These are phyloP conservation scores for Atta colombica DNA, from an alignment of 1,140 invertebrate genomes.

Conservation along the genomic window DNA sequence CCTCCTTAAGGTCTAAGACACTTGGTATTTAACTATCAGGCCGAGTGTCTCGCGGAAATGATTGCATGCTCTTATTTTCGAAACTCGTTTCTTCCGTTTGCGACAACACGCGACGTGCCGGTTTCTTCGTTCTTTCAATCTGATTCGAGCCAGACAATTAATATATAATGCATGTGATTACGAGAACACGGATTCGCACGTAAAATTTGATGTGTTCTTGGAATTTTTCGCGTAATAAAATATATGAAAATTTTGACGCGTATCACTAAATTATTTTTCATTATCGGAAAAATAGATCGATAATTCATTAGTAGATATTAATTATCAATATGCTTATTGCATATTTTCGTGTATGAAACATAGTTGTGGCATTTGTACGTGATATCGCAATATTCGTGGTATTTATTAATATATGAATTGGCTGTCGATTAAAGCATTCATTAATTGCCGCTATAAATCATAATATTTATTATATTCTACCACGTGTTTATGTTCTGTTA, in stretches of 20 bases:
- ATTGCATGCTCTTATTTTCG: constrained; percentile 58
- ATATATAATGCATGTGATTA: background rate
- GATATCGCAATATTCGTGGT: background rate
- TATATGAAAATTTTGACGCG: background rate
- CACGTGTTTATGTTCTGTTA: background rate
- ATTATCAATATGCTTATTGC: background rate
- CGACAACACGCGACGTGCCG: constrained; percentile 10
- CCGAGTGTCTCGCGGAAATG: constrained; percentile 38
- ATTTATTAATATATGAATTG: constrained; percentile 18
- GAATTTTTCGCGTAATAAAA: background rate
- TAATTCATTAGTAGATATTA: background rate
- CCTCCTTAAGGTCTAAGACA: background rate
- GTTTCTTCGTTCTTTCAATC: constrained; percentile 3
- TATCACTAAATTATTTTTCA: background rate
- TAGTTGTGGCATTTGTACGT: background rate
- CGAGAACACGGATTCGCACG: background rate
- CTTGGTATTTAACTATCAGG: background rate
- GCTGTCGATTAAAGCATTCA: background rate
- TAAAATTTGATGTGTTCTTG: background rate
- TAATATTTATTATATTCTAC: constrained; percentile 4
- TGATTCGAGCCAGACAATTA: background rate
- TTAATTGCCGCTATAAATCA: constrained; percentile 27
- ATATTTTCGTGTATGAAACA: background rate
- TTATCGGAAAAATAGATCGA: background rate
- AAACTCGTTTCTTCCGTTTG: constrained; percentile 61